Percentiles rank a stretch among this genome's conserved stretches.
Conservation (phyloP, 2,113 vertebrate species). For the Aphyosemion australe region DNA sequence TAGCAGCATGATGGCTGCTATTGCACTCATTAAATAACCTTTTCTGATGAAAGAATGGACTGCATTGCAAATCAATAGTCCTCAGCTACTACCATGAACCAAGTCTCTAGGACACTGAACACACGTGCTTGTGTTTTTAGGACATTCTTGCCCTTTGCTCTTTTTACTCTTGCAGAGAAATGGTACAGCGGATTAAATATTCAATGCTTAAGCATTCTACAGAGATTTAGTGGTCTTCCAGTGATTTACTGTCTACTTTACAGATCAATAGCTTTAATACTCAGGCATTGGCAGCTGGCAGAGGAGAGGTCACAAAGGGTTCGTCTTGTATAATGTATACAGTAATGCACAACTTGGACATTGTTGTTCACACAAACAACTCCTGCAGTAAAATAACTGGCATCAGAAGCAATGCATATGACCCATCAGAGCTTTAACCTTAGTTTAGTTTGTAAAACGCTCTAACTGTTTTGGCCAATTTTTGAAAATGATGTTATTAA, state of each 20-base stretch:
- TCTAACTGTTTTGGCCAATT: too few species aligned
- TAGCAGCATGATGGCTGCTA: slow-evolving; percentile 39
- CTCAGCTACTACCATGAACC: background rate
- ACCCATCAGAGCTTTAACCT: too few species aligned
- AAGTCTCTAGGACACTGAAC: slow-evolving; percentile 22
- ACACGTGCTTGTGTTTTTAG: slow-evolving; percentile 6
- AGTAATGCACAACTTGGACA: slow-evolving; percentile 26
- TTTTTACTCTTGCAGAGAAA: background rate
- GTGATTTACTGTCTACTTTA: slow-evolving; percentile 32
- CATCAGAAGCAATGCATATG: too few species aligned
- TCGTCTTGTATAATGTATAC: slow-evolving; percentile 29
- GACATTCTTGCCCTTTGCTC: background rate
- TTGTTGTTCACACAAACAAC: slow-evolving; percentile 29
- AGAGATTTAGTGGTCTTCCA: slow-evolving; percentile 11
- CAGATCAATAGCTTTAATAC: slow-evolving; percentile 52
- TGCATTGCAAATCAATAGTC: slow-evolving; percentile 25
- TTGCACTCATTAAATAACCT: slow-evolving; percentile 42
- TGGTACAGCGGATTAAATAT: background rate
- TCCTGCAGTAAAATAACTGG: too few species aligned
- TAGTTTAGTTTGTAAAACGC: too few species aligned
- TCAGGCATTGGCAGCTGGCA: slow-evolving; percentile 19
- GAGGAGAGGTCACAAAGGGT: slow-evolving; percentile 38
- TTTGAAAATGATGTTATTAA: too few species aligned
- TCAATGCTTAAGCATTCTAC: slow-evolving; percentile 5
- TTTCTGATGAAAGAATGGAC: slow-evolving; percentile 50